A percentile compares a stretch with the other conserved stretches of the same genome.
Evolutionary conservation across 2,797 vertebrate species (phyloP).

Genomic region (Acanthopagrus latus): DNA sequence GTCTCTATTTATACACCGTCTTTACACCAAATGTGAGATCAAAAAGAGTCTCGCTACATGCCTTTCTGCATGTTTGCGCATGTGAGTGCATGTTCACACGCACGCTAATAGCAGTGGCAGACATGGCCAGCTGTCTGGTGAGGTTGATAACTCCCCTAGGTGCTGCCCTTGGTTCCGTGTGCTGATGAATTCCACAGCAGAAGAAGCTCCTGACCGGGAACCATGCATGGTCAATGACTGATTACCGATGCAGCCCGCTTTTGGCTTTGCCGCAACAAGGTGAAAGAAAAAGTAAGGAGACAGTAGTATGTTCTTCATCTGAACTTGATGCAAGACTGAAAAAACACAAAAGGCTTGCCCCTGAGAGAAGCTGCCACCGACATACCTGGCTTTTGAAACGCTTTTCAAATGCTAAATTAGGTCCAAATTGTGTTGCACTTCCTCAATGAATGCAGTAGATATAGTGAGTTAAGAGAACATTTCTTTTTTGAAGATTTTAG

Average conservation of each 20-base stretch:
- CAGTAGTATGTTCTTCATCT: constrained; percentile 27
- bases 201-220: constrained; percentile 57
- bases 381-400: neutral
- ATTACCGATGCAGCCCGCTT: constrained; percentile 65
- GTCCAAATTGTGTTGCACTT: neutral
- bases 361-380: neutral
- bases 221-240: constrained; percentile 52
- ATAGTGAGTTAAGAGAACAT: constrained; percentile 3
- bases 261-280: constrained; percentile 35
- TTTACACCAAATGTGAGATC: constrained; percentile 21
- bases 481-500: neutral
- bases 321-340: constrained; percentile 34
- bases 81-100: constrained; percentile 24
- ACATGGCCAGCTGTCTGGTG: constrained; percentile 66
- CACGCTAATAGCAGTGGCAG: constrained; percentile 57
- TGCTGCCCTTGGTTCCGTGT: constrained; percentile 66
- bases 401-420: neutral
- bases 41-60: neutral
- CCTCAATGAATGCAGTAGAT: neutral
- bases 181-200: constrained; percentile 76
- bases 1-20: neutral
- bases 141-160: constrained; percentile 65
- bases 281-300: constrained; percentile 35
- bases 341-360: constrained; percentile 26
- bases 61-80: constrained; percentile 20